Conservation (phyloP, 2,113 vertebrate genomes). For the Perccottus glenii region DNA sequence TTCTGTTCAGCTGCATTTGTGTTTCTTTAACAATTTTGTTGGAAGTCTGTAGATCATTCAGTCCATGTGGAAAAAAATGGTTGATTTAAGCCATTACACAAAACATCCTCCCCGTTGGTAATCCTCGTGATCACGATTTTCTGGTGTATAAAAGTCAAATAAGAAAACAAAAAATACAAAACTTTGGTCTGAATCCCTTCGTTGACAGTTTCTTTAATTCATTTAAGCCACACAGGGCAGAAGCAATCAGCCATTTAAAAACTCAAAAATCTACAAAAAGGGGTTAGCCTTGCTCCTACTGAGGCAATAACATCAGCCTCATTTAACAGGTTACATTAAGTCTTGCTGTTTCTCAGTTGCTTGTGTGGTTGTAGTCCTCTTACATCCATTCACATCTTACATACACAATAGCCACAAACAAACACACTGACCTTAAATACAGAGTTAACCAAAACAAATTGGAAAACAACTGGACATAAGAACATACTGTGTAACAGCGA, state of each 20-base stretch:
- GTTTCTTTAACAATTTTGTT: conserved; percentile 73
- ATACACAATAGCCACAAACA: conserved; percentile 72
- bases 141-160: conserved; percentile 68
- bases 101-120: conserved; percentile 37
- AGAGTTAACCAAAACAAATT: conserved; percentile 63
- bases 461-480: conserved; percentile 73
- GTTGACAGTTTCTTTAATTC: conserved; percentile 65
- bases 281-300: conserved; percentile 70
- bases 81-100: conserved; percentile 38
- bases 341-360: conserved; percentile 73
- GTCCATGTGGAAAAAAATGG: conserved; percentile 45
- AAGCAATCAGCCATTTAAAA: conserved; percentile 66
- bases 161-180: conserved; percentile 78
- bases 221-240: conserved; percentile 59
- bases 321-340: conserved; percentile 70
- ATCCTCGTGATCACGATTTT: conserved; percentile 37
- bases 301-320: conserved; percentile 56
- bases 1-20: conserved; percentile 77
- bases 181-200: conserved; percentile 84
- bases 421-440: conserved; percentile 81
- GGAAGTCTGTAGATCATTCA: conserved; percentile 63
- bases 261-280: conserved; percentile 65
- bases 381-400: conserved; percentile 66
- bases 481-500: conserved; percentile 73
- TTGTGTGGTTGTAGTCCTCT: conserved; percentile 68